Evolutionary conservation across 2,797 vertebrate species (phyloP), one percentile per base, ranked within the genome.

Genomic region (Molossus alvarezi): DNA sequence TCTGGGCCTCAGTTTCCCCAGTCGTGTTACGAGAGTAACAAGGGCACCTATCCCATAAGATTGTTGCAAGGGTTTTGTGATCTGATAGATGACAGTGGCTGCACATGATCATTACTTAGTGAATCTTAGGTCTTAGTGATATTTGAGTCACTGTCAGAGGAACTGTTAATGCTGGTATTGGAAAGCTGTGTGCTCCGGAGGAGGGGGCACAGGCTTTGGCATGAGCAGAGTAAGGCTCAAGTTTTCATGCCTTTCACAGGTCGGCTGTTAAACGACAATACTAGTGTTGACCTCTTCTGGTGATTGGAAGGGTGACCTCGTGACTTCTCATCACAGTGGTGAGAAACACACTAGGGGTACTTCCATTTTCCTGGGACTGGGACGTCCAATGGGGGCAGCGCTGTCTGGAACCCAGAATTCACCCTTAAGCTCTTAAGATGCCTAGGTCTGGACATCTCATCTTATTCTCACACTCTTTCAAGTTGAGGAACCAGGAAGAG

Each of bases 241-340:
- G 51, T 17, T 83, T 83, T 75, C 45, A 55, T 41, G 25, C 15
- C 53, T 90, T 72, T 62, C n/a, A 79, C 33, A 69, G 60, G 13
- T 58, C 85, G 10, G 83, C 48, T 80, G n/a, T 60, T 86, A 91
- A 76, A 45, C 67, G 69, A 9, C 4, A 55, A 20, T 45, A 57
- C 29, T 85, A 18, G 48, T 57, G 58, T 77, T 86, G 62, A 90
- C 41, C 33, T 91, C 76, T 57, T 87, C 45, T 14, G 7, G 23
- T 48, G 33, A 13, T 85, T 62, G 29, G 84, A 72, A 25, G 6
- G 6, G 8, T 90, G 58, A 85, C 62, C 37, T 86, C 69, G 71
- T 90, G 73, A 69, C 67, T 88, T 96, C 25, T 82, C 79, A 55
- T 57, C 37, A 62, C 25, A 85, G 33, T 87, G 17, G 55, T 55